Evolutionary conservation across 2,797 vertebrate genomes (phyloP).

Genomic region (Syngnathus acus): DNA sequence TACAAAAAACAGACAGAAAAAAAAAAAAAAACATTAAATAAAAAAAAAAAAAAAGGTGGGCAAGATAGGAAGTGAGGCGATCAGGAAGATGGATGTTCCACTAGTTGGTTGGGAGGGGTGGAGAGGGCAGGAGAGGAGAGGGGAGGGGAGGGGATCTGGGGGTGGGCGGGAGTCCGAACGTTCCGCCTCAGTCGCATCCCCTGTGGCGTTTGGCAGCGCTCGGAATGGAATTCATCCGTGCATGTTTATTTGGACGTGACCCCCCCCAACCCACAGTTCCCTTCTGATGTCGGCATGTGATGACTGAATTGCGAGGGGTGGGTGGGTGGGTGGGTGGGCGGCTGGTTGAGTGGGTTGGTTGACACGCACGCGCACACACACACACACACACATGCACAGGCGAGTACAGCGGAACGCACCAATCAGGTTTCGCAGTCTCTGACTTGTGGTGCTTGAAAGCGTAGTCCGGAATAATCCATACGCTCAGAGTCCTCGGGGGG

Average conservation of each 20-base stretch:
- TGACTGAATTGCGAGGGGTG: conserved; percentile 50
- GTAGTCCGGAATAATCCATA: conserved; percentile 41
- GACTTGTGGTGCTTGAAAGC: conserved; percentile 51
- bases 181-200: conserved; percentile 58
- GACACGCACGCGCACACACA: conserved; percentile 20
- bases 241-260: conserved; percentile 56
- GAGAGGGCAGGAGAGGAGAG: too few species aligned
- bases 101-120: background rate
- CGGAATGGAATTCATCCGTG: conserved; percentile 45
- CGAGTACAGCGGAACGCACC: conserved; percentile 32
- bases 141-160: conserved; percentile 10
- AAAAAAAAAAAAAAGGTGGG: conserved; percentile 17
- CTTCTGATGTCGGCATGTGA: conserved; percentile 29
- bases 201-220: conserved; percentile 64
- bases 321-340: conserved; percentile 15
- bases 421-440: conserved; percentile 55
- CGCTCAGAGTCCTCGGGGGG: conserved; percentile 28
- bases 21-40: conserved; percentile 39
- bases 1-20: conserved; percentile 56
- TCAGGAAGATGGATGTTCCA: conserved; percentile 14
- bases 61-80: conserved; percentile 20
- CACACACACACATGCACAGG: conserved; percentile 21
- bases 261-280: conserved; percentile 3
- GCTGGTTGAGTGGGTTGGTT: conserved; percentile 16
- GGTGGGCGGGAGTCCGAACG: conserved; percentile 35